Conservation (phyloP, 2,797 vertebrate species). For the Distichodus sexfasciatus region DNA sequence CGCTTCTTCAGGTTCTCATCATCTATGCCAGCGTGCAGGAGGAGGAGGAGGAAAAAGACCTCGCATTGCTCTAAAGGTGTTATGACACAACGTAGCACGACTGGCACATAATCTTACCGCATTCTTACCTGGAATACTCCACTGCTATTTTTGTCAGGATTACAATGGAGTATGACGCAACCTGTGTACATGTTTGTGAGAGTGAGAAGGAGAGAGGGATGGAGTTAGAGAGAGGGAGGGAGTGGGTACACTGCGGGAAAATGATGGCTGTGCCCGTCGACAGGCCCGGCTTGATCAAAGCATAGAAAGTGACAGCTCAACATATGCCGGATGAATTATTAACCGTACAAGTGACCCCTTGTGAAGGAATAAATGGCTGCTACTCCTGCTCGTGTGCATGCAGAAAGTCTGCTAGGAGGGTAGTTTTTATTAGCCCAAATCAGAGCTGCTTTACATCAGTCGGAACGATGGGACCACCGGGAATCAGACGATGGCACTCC, state of each 20-base stretch:
- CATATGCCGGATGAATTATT: slow-evolving; percentile 80
- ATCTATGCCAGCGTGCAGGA: slow-evolving; percentile 6
- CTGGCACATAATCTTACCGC: background rate
- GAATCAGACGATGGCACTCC: slow-evolving; percentile 48
- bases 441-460: slow-evolving; percentile 63
- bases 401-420: slow-evolving; percentile 62
- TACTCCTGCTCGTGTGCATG: slow-evolving; percentile 63
- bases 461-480: slow-evolving; percentile 52
- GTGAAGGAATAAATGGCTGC: slow-evolving; percentile 73
- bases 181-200: slow-evolving; percentile 47
- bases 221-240: background rate
- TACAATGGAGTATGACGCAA: slow-evolving; percentile 24
- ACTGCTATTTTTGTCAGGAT: slow-evolving; percentile 23
- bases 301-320: slow-evolving; percentile 68
- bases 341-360: slow-evolving; percentile 78
- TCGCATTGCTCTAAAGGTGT: background rate
- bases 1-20: background rate
- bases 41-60: no score
- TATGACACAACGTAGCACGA: slow-evolving; percentile 2
- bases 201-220: background rate
- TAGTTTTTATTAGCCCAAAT: slow-evolving; percentile 68
- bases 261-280: slow-evolving; percentile 66
- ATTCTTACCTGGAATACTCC: background rate
- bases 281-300: slow-evolving; percentile 74
- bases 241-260: slow-evolving; percentile 49